Base-by-base conservation (phyloP, 2,797 vertebrate genomes). In the Gambelia wislizenii region DNA sequence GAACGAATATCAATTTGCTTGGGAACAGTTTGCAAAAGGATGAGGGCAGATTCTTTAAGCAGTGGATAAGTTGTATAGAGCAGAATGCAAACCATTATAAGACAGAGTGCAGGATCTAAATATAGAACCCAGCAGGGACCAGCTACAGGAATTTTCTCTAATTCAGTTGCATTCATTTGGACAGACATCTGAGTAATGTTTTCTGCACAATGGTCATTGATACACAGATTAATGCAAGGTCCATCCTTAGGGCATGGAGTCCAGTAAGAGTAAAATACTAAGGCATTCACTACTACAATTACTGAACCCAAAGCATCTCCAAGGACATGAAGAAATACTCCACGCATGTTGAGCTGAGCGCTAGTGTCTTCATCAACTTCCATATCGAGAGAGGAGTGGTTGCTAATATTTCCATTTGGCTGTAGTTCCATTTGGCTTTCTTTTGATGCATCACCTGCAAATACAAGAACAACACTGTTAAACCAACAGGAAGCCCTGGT, bases 101-200 rank as follows among this genome's bases (percentile, higher is more conserved):
- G 74, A 93, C 99, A 99, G 64, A 99, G 97, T 0, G 98, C 97
- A 0, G 99, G 99, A 92, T 99, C 99, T 95, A 99, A 96, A 96
- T 99, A 99, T 0, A 99, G 97, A 44, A 99, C 98, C 99, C 99
- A 99, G 97, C 99, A 99, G 30, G 99, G 99, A 49, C 99, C 98
- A 0, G 98, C 97, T 22, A 88, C 36, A 0, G 70, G 87, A 81
- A 94, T 12, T 1, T 72, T 10, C 30, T 92, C 90, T 12, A 85
- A 86, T 87, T 94, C 92, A 0, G 92, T 91, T 3, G 0, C 6
- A 89, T 95, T 96, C 49, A 92, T 91, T 25, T 85, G 59, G 4
- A 89, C 7, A 87, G 91, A 95, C 80, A 95, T 87, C 69, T 97
- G 92, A 3, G 98, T 98, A 91, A 94, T 89, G 52, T 99, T 99